phyloP scores from a whole-genome alignment of 2,888 invertebrate species.

The Polydrusus tereticollis region DNA sequence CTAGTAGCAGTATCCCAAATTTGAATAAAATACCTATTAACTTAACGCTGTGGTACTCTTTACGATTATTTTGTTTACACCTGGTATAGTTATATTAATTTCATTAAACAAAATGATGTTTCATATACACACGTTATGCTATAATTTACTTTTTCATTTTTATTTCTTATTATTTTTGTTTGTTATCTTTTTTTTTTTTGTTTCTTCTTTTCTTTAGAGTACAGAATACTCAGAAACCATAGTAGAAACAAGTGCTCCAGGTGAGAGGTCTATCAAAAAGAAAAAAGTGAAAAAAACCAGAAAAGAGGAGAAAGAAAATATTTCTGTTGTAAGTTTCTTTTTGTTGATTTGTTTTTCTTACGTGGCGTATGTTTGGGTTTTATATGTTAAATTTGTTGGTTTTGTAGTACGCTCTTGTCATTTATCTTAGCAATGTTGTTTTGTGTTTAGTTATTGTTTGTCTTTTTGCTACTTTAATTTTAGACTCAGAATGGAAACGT shows the following conservation, averaged over 20 bases:
- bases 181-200: slow-evolving; percentile 50
- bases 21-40: no score
- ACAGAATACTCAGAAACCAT: slow-evolving; percentile 65
- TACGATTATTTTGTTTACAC: no score
- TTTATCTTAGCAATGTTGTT: slow-evolving; percentile 51
- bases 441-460: slow-evolving; percentile 53
- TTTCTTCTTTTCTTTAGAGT: slow-evolving; percentile 61
- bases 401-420: slow-evolving; percentile 45
- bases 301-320: slow-evolving; percentile 77
- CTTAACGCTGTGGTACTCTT: no score
- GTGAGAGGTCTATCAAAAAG: slow-evolving; percentile 66
- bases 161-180: slow-evolving; percentile 13
- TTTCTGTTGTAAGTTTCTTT: slow-evolving; percentile 74
- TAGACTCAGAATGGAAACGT: slow-evolving; percentile 65
- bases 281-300: slow-evolving; percentile 76
- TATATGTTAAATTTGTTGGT: slow-evolving; percentile 31
- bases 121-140: background rate
- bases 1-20: no score
- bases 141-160: background rate
- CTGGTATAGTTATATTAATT: no score
- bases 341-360: slow-evolving; percentile 3
- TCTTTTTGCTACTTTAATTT: slow-evolving; percentile 51
- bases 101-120: no score
- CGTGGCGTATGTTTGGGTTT: no score
- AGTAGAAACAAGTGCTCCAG: slow-evolving; percentile 56